A percentile compares a stretch with the other conserved stretches of the same genome.
phyloP scores from a whole-genome alignment of 2,888 invertebrate genomes.

The Cantharis lateralis region DNA sequence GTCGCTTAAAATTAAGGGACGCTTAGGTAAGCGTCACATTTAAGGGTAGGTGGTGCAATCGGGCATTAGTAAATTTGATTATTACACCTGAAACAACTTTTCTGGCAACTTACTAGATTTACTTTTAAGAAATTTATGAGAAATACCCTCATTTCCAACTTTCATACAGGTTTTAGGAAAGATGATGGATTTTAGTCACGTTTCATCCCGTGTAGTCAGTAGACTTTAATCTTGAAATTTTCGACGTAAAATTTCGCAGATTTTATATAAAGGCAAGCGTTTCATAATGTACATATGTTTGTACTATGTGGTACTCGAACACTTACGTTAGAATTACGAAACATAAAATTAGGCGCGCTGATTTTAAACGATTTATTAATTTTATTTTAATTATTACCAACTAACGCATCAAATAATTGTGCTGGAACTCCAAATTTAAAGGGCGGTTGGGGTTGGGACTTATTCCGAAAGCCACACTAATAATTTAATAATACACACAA shows the following conservation, averaged over 20 bases:
- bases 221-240: conserved; percentile 8
- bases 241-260: neutral
- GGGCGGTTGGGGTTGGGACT: neutral
- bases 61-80: neutral
- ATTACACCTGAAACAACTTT: neutral
- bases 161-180: conserved; percentile 6
- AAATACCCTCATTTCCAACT: neutral
- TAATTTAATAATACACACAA: neutral
- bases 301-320: neutral
- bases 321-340: neutral
- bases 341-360: neutral
- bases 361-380: neutral
- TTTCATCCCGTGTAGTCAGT: conserved; percentile 3
- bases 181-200: conserved; percentile 9
- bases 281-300: neutral
- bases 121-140: neutral
- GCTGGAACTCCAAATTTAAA: neutral
- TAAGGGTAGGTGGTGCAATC: no score
- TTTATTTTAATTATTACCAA: neutral
- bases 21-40: no score
- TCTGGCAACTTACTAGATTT: neutral
- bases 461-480: neutral
- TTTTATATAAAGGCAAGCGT: neutral
- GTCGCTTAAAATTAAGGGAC: no score
- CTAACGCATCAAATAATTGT: neutral